Conservation (phyloP, 1,140 invertebrate species). For the Zaprionus gabonicus region DNA sequence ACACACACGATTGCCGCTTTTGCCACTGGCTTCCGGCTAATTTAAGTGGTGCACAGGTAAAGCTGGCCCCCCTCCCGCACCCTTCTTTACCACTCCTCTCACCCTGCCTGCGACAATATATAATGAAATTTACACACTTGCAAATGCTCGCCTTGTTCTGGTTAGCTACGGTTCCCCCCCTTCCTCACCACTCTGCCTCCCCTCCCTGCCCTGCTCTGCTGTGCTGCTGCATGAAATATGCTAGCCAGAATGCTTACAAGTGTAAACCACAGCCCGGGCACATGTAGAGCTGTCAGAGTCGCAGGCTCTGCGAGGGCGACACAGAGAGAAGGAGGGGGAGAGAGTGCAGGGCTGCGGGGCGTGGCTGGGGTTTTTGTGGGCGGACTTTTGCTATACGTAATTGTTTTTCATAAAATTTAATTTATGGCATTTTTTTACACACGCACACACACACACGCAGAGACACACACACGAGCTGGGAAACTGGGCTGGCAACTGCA, state of each 20-base stretch:
- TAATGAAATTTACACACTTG: constrained; percentile 80
- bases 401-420: constrained; percentile 83
- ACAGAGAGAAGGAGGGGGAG: not conserved
- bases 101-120: constrained; percentile 47
- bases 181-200: not conserved
- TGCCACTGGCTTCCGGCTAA: constrained; percentile 62
- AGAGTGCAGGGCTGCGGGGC: not conserved
- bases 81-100: not conserved
- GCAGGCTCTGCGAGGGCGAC: not conserved
- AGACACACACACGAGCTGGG: constrained; percentile 2
- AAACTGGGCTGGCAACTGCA: constrained; percentile 28
- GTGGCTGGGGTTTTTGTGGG: constrained; percentile 20
- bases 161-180: constrained; percentile 14
- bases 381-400: constrained; percentile 65
- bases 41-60: constrained; percentile 70
- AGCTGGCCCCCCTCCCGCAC: constrained; percentile 9
- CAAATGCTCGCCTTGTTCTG: constrained; percentile 52
- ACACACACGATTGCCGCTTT: not conserved
- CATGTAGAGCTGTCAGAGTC: constrained; percentile 71
- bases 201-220: not conserved
- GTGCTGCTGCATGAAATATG: constrained; percentile 69
- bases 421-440: constrained; percentile 78
- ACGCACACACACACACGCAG: constrained; percentile 16
- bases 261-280: constrained; percentile 77
- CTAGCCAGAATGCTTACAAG: constrained; percentile 78